Evolutionary conservation across 1,140 invertebrate genomes (phyloP).

Genomic region (Battus philenor): DNA sequence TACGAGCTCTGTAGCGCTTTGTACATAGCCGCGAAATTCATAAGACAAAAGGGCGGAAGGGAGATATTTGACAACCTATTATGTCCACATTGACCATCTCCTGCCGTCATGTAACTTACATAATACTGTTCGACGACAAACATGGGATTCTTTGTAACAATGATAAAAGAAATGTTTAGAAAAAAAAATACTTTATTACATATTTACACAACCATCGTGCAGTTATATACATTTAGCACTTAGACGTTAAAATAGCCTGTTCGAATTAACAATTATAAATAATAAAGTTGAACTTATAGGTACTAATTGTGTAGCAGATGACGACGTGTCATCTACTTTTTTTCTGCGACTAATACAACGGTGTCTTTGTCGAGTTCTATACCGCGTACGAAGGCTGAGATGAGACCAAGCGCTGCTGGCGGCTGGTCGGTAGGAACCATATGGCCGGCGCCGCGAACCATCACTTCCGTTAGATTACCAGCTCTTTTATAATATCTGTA

Average conservation of each 20-base stretch:
- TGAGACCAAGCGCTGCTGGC: slow-evolving; percentile 52
- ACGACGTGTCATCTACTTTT: slow-evolving; percentile 36
- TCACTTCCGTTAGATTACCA: slow-evolving; percentile 79
- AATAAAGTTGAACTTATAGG: slow-evolving; percentile 9
- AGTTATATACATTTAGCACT: slow-evolving; percentile 7
- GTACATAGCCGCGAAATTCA: too few species aligned
- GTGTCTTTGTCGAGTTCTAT: slow-evolving; percentile 46
- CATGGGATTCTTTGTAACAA: too few species aligned
- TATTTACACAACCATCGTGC: slow-evolving; percentile 11
- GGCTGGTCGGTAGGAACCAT: slow-evolving; percentile 82
- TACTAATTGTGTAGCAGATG: slow-evolving; percentile 24
- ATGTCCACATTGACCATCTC: too few species aligned
- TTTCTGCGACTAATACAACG: slow-evolving; percentile 41
- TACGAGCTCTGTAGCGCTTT: too few species aligned
- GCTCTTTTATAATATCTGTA: slow-evolving; percentile 79
- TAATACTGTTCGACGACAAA: too few species aligned
- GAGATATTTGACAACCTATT: too few species aligned
- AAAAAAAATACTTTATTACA: slow-evolving; percentile 16
- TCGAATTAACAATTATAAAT: slow-evolving; percentile 8
- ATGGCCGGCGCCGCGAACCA: slow-evolving; percentile 81
- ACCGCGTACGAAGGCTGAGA: slow-evolving; percentile 58
- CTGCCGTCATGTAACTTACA: too few species aligned
- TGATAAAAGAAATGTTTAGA: too few species aligned
- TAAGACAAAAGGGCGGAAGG: too few species aligned
- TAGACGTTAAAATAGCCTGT: slow-evolving; percentile 1